phyloP scores from a whole-genome alignment of 2,113 vertebrate genomes.

The Electrona antarctica region DNA sequence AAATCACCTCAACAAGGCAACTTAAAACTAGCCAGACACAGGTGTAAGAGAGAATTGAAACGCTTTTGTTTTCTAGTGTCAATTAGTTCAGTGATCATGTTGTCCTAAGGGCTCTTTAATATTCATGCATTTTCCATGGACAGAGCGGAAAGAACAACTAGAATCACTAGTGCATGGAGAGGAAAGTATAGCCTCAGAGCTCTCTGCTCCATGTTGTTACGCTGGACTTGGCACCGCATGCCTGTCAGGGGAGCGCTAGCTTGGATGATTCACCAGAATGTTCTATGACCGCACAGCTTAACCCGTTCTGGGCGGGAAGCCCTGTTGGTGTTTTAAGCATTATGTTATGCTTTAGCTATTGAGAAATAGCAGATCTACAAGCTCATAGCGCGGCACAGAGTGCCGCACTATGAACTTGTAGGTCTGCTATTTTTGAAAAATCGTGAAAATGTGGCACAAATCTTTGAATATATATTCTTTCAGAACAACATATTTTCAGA shows the following conservation, averaged over 20 bases:
- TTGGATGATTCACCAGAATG: conserved; percentile 38
- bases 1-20: conserved; percentile 11
- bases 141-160: background rate
- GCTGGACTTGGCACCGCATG: conserved; percentile 45
- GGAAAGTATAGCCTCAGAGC: conserved; percentile 2
- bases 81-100: conserved; percentile 7
- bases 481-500: too few relatives aligned
- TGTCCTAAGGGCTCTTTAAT: background rate
- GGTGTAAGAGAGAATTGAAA: conserved; percentile 15
- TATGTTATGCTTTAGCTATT: too few relatives aligned
- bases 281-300: conserved; percentile 23
- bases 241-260: conserved; percentile 24
- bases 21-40: conserved; percentile 6
- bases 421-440: too few relatives aligned
- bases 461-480: too few relatives aligned
- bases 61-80: conserved; percentile 25
- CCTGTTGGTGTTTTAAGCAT: too few relatives aligned
- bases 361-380: too few relatives aligned
- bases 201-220: conserved; percentile 3
- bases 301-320: too few relatives aligned
- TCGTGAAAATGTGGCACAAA: too few relatives aligned
- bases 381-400: too few relatives aligned
- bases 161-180: conserved; percentile 1
- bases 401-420: too few relatives aligned
- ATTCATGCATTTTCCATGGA: conserved; percentile 9